phyloP scores from a whole-genome alignment of 2,888 invertebrate genomes.

The Odontocerum albicorne region DNA sequence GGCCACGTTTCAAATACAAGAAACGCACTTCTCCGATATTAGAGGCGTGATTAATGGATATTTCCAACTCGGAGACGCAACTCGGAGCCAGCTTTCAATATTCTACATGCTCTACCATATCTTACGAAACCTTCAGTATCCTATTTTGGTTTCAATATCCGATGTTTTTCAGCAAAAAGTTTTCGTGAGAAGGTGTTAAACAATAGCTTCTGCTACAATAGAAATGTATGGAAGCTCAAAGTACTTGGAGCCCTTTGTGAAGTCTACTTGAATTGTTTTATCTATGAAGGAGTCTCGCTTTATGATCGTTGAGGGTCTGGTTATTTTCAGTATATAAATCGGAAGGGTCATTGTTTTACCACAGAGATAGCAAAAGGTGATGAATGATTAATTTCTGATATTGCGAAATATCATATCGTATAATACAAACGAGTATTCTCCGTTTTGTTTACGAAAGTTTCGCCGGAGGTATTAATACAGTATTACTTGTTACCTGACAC shows the following conservation, averaged over 20 bases:
- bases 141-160: constrained; percentile 11
- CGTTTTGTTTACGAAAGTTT: too few species aligned
- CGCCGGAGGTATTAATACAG: too few species aligned
- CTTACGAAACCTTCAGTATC: constrained; percentile 6
- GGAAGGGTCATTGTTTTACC: neutral
- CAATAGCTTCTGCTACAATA: constrained; percentile 16
- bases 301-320: constrained; percentile 1
- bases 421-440: too few species aligned
- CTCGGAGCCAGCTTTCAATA: constrained; percentile 2
- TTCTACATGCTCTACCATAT: neutral
- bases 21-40: constrained; percentile 4
- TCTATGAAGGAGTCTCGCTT: constrained; percentile 15
- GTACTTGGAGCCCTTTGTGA: constrained; percentile 7
- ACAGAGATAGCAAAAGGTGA: too few species aligned
- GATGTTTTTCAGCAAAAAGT: constrained; percentile 13
- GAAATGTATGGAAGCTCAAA: neutral
- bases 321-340: constrained; percentile 5
- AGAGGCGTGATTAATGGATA: constrained; percentile 23
- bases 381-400: constrained; percentile 11
- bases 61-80: constrained; percentile 10
- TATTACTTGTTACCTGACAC: too few species aligned
- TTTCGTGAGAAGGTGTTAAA: constrained; percentile 7
- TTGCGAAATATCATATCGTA: too few species aligned
- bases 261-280: constrained; percentile 19
- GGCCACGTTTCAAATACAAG: constrained; percentile 8